A percentile compares a stretch with the other conserved stretches of the same genome.
Evolutionary conservation across 2,113 vertebrate genomes (phyloP).

Genomic region (Nesogale talazaci): DNA sequence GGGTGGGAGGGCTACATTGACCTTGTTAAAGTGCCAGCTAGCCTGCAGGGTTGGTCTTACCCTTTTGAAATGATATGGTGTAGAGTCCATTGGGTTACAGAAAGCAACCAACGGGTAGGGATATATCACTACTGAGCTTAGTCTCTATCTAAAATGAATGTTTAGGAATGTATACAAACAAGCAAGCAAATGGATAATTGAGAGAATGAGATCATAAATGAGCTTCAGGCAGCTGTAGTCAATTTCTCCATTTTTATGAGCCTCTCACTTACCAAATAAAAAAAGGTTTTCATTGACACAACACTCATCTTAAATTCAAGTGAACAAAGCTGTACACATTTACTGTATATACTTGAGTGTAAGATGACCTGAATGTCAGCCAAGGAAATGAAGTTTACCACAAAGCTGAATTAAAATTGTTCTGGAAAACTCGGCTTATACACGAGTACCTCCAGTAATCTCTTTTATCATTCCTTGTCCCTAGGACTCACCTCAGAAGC

Average conservation of each 20-base stretch:
- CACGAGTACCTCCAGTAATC: background rate
- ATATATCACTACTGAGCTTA: background rate
- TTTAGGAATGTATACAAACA: background rate
- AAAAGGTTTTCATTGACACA: background rate
- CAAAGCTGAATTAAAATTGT: too few relatives aligned
- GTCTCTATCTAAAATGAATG: background rate
- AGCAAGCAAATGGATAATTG: background rate
- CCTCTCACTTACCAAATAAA: background rate
- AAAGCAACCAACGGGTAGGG: background rate
- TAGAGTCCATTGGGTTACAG: background rate
- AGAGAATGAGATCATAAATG: slow-evolving; percentile 12
- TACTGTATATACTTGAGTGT: too few relatives aligned
- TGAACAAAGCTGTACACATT: slow-evolving; percentile 23
- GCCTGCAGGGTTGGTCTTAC: background rate
- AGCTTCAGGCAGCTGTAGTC: background rate
- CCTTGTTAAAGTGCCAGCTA: too few relatives aligned
- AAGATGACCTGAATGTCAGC: too few relatives aligned
- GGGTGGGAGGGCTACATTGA: background rate
- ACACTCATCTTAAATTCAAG: slow-evolving; percentile 13
- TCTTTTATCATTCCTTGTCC: slow-evolving; percentile 22
- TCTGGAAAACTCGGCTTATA: too few relatives aligned
- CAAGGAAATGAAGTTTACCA: too few relatives aligned
- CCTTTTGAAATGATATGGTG: background rate
- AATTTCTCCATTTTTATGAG: slow-evolving; percentile 54
- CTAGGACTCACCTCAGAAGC: background rate